Percentiles rank a stretch among this genome's conserved stretches.
Evolutionary conservation across 2,797 vertebrate species (phyloP).

Genomic region (Chloroceryle inda): DNA sequence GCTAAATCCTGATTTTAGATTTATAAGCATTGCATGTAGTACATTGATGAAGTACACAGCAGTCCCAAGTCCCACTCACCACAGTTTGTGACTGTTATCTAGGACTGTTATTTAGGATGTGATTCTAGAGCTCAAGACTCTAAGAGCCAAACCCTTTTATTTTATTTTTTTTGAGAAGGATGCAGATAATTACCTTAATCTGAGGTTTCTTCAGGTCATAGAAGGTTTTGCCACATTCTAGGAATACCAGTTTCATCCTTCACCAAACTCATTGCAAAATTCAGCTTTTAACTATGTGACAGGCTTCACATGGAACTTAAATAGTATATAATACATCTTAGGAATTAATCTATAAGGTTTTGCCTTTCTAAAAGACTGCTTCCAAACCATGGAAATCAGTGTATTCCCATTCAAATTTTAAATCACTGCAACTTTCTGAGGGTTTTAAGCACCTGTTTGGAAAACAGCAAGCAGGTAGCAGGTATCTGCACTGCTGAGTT

Average conservation of each 20-base stretch:
- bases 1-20: neutral
- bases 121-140: neutral
- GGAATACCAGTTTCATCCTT: neutral
- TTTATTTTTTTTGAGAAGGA: neutral
- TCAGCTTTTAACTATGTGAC: neutral
- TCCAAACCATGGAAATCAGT: neutral
- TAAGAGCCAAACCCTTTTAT: neutral
- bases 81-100: neutral
- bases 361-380: neutral
- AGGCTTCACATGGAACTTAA: neutral
- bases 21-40: neutral
- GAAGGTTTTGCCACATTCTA: neutral
- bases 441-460: neutral
- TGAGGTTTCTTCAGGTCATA: neutral
- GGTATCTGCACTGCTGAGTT: neutral
- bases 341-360: neutral
- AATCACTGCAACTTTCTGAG: neutral
- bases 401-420: neutral
- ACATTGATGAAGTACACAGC: neutral
- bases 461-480: neutral
- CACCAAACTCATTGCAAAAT: neutral
- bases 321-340: neutral
- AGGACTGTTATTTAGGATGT: neutral
- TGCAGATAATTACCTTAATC: neutral
- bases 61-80: neutral